Conservation (phyloP, 2,113 vertebrate species). For the Acrocephalus kingi region DNA sequence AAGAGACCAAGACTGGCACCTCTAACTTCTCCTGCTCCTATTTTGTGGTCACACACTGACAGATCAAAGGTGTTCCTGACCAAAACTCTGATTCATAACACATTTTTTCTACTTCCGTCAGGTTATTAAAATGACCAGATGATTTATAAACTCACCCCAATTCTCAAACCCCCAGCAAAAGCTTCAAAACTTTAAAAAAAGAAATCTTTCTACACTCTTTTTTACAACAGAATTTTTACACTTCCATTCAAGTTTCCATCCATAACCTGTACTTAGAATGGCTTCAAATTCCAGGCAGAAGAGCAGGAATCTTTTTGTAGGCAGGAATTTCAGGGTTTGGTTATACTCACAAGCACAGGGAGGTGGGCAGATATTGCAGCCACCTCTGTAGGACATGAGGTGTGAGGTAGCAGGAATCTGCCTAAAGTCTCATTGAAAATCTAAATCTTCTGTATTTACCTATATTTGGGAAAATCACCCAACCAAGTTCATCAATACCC, state of each 20-base stretch:
- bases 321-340: neutral
- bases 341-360: neutral
- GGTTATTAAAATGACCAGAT: neutral
- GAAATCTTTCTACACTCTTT: neutral
- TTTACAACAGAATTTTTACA: neutral
- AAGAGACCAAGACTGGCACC: neutral
- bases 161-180: neutral
- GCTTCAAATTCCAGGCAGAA: neutral
- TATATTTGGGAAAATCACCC: neutral
- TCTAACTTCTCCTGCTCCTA: neutral
- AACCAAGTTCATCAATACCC: neutral
- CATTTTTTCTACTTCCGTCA: neutral
- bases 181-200: neutral
- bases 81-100: neutral
- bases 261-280: neutral
- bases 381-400: neutral
- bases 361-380: neutral
- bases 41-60: neutral
- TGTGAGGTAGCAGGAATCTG: neutral
- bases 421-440: neutral
- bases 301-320: neutral
- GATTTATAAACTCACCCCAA: neutral
- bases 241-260: neutral
- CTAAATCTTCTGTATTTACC: neutral
- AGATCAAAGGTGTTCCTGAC: neutral